A percentile compares a stretch with the other conserved stretches of the same genome.
These are phyloP conservation scores for Scylla paramamosain DNA, from an alignment of 1,140 invertebrate species.

Conservation along the genomic window DNA sequence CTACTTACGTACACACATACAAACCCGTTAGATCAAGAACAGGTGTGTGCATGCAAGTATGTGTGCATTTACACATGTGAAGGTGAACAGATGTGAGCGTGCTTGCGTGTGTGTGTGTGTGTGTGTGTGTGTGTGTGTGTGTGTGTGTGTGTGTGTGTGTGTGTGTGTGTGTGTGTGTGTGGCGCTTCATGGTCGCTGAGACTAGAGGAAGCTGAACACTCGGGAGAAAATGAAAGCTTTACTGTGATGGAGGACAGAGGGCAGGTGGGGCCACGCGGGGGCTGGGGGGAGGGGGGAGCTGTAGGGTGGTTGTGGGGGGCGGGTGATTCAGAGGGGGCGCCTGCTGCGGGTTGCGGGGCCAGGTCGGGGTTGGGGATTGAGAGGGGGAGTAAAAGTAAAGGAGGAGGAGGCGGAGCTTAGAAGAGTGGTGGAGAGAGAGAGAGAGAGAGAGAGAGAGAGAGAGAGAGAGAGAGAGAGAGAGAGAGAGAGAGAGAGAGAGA, in stretches of 20 bases:
- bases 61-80: neutral
- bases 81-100: neutral
- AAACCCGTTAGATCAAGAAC: neutral
- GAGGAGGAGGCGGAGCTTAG: neutral
- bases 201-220: neutral
- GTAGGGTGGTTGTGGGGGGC: neutral
- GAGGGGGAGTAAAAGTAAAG: neutral
- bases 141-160: constrained; percentile 5
- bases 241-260: neutral
- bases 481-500: too few relatives aligned
- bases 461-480: too few relatives aligned
- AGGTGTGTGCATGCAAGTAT: neutral
- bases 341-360: neutral
- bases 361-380: neutral
- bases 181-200: neutral
- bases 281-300: neutral
- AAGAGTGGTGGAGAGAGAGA: too few relatives aligned
- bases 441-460: too few relatives aligned
- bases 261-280: neutral
- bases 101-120: constrained; percentile 17
- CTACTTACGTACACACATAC: too few relatives aligned
- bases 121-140: constrained; percentile 31
- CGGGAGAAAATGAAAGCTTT: neutral
- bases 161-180: neutral
- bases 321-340: neutral